Base-by-base conservation (phyloP, 2,888 invertebrate species). In the Pherbina coryleti region DNA sequence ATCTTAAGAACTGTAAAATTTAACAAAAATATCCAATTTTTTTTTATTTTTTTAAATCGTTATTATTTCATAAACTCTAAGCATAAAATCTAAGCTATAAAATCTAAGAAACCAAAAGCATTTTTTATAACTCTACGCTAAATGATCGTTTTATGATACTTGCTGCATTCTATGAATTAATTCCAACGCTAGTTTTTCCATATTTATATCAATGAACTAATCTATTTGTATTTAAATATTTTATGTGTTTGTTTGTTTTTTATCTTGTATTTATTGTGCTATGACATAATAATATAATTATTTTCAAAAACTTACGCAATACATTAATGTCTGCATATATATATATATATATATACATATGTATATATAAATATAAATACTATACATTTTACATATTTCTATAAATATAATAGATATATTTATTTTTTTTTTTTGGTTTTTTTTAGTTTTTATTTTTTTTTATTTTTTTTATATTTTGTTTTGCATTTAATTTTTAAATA, bases 351-450 rank as follows among this genome's bases (percentile, higher is more conserved):
- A n/a, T n/a, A n/a, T n/a, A n/a, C n/a, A n/a, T n/a, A n/a, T n/a
- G n/a, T n/a, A n/a, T n/a, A n/a, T n/a, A n/a, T n/a, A n/a, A n/a
- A n/a, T n/a, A 62, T 74, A 60, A 25, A 75, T 64, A 64, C 31
- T 64, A 64, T 75, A 14, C 34, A 44, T 44, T 74, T 37, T 66
- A 34, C 37, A 70, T 76, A 70, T 55, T 76, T 79, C 66, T 73
- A 76, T 71, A 81, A 78, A 78, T 78, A 76, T 81, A 75, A 75
- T 73, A 75, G 60, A 57, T 78, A 73, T 53, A 75, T 75, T 79
- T 76, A 14, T 37, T 72, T 34, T 9, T n/a, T 70, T 1, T 44
- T 17, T 1, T 19, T 66, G 7, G 4, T 11, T 31, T 11, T 66
- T 49, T 53, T 17, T 53, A 28, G 28, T 25, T 51, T 22, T 69